Percentiles rank a stretch among this genome's conserved stretches.
Conservation (phyloP, 2,797 vertebrate species). For the Enteromius trimaculatus region DNA sequence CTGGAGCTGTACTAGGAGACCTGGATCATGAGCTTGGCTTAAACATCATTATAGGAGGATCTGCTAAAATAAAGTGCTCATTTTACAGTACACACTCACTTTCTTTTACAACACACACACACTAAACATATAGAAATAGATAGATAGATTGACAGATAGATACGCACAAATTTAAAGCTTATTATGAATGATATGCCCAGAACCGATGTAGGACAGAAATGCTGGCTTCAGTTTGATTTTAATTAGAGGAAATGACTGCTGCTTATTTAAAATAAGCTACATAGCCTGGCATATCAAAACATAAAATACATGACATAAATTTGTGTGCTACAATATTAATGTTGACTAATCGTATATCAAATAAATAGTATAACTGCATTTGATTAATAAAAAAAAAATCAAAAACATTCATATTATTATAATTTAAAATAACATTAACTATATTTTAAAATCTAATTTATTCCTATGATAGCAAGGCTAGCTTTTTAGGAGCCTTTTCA, state of each 20-base stretch:
- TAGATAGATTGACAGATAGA: neutral
- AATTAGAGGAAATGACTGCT: conserved; percentile 17
- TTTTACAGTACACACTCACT: neutral
- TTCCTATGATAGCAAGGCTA: neutral
- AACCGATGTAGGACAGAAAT: neutral
- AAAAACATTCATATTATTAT: neutral
- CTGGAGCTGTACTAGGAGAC: conserved; percentile 39
- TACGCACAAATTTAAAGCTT: neutral
- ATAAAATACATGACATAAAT: neutral
- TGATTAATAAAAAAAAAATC: neutral
- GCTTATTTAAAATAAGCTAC: conserved; percentile 22
- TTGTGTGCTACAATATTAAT: neutral
- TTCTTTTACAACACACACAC: neutral
- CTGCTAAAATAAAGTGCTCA: conserved; percentile 25
- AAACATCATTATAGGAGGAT: conserved; percentile 33
- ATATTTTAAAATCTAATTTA: neutral
- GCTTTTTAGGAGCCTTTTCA: neutral
- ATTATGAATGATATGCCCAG: neutral
- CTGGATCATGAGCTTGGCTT: conserved; percentile 44
- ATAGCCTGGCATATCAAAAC: neutral
- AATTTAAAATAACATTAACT: neutral
- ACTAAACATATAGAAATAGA: neutral
- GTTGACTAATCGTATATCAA: neutral
- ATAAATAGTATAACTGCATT: neutral
- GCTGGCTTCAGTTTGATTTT: conserved; percentile 10